Conservation (phyloP, 2,113 vertebrate genomes). For the Dendropsophus ebraccatus region DNA sequence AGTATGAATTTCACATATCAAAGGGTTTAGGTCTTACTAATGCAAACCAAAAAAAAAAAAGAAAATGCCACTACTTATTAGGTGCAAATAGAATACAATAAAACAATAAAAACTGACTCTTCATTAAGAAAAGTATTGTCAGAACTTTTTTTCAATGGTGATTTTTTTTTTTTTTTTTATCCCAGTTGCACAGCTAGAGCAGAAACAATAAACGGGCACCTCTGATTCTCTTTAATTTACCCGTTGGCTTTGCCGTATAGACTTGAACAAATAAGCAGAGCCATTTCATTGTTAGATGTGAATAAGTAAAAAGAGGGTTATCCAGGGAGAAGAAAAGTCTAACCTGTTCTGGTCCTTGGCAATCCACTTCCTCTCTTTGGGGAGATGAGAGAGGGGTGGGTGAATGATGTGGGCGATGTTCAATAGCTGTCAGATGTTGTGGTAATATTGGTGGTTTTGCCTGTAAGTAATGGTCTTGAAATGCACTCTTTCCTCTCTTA, state of each 20-base stretch:
- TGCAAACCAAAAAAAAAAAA: neutral
- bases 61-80: neutral
- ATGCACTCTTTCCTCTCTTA: no score
- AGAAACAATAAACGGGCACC: neutral
- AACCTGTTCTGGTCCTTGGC: no score
- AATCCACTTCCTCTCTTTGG: no score
- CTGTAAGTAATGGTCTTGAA: no score
- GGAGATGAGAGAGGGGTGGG: no score
- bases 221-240: neutral
- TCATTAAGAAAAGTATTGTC: neutral
- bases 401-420: no score
- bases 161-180: no score
- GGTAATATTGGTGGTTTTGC: no score
- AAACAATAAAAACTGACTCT: neutral
- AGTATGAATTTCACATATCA: neutral
- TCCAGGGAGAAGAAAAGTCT: no score
- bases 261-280: neutral
- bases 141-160: neutral
- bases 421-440: no score
- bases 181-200: no score
- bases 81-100: neutral
- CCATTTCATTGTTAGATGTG: neutral
- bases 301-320: no score
- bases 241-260: neutral
- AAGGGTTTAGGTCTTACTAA: neutral